phyloP scores from a whole-genome alignment of 2,888 invertebrate genomes.

The Thecocarcelia acutangulata region DNA sequence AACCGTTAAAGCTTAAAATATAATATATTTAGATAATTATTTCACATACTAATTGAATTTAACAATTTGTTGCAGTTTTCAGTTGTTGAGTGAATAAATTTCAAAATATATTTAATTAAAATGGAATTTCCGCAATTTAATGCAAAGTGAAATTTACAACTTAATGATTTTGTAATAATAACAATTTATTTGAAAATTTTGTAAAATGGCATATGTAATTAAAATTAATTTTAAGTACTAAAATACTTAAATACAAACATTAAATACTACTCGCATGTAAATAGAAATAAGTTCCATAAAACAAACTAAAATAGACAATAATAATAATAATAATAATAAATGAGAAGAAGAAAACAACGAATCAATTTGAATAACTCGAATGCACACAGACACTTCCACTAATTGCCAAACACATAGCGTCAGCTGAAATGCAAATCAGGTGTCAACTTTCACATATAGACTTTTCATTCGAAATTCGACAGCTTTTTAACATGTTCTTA shows the following conservation, averaged over 20 bases:
- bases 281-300: constrained; percentile 17
- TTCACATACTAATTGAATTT: no score
- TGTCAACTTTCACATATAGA: no score
- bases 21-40: no score
- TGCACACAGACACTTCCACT: neutral
- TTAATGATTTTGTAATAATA: constrained; percentile 5
- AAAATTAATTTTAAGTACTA: constrained; percentile 33
- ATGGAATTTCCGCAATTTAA: no score
- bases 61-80: no score
- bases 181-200: neutral
- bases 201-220: constrained; percentile 31
- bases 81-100: no score
- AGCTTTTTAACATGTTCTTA: no score
- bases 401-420: constrained; percentile 2
- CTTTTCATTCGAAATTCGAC: no score
- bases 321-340: no score
- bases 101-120: no score
- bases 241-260: constrained; percentile 5
- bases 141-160: neutral
- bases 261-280: constrained; percentile 16
- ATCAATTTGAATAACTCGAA: constrained; percentile 29
- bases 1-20: no score
- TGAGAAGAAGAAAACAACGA: constrained; percentile 51
- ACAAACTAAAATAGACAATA: constrained; percentile 41
- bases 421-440: neutral